Base-by-base conservation (phyloP, 2,113 vertebrate genomes). In the Grallaria varia region DNA sequence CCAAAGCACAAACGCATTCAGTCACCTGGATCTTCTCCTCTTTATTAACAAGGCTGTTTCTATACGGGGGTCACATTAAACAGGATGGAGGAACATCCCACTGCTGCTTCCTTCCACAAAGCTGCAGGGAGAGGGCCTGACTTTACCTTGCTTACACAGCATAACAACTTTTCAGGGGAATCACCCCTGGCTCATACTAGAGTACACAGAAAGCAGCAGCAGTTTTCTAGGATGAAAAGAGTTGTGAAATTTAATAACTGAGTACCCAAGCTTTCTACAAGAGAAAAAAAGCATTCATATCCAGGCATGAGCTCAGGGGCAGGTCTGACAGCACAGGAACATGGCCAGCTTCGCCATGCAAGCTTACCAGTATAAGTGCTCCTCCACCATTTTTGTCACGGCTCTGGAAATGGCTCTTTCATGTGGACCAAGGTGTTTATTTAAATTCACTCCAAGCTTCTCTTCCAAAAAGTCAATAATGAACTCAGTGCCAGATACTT, bases 381-480 rank as follows among this genome's bases (percentile, higher is more conserved):
- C 99, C 96, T 99, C 99, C 37, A 99, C 99, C 99, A 99, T 99
- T 96, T 98, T 99, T 84, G 99, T 99, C 87, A 99, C 97, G 0
- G 99, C 99, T 82, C 98, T 98, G 60, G 99, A 99, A 94, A 99
- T 96, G 5, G 99, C 99, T 98, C 98, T 98, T 96, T 99, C 99
- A 68, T 99, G 98, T 0, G 98, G 98, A 63, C 98, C 99, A 55
- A 99, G 98, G 97, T 98, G 98, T 95, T 98, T 99, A 96, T 99
- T 99, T 91, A 99, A 98, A 97, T 99, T 99, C 94, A 99, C 98
- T 33, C 99, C 99, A 95, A 99, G 99, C 84, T 99, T 99, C 97
- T 99, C 99, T 97, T 99, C 99, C 98, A 99, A 97, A 91, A 99
- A 99, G 96, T 99, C 99, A 81, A 99, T 98, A 73, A 99, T 99